Percentiles rank a stretch among this genome's conserved stretches.
These are phyloP conservation scores for Montipora capitata DNA, from an alignment of 92 coral and sea anemone genomes.

Conservation along the genomic window DNA sequence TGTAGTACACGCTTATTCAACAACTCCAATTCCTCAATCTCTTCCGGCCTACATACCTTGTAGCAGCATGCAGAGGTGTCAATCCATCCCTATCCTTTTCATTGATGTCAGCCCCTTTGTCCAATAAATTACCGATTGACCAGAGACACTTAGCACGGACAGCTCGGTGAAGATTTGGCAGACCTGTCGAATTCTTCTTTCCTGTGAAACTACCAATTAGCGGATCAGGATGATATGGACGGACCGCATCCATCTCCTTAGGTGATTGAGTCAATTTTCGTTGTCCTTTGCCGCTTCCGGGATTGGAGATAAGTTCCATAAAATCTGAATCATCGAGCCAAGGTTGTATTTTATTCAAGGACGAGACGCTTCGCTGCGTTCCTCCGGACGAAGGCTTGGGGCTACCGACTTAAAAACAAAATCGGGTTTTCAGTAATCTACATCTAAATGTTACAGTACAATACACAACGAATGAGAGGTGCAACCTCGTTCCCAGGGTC, in stretches of 20 bases:
- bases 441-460: background rate
- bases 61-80: conserved; percentile 76
- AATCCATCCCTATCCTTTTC: conserved; percentile 34
- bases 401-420: background rate
- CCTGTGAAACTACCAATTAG: background rate
- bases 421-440: background rate
- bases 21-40: too few species aligned
- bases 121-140: conserved; percentile 50
- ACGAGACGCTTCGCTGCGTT: conserved; percentile 26
- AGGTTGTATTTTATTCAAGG: conserved; percentile 34
- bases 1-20: too few species aligned
- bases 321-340: conserved; percentile 26
- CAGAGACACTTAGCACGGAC: conserved; percentile 48
- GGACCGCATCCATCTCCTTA: background rate
- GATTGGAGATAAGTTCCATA: conserved; percentile 21
- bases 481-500: too few species aligned
- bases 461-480: too few species aligned
- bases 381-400: conserved; percentile 12
- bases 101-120: conserved; percentile 72
- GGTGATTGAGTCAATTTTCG: background rate
- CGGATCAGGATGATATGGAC: background rate
- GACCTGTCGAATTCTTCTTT: conserved; percentile 35
- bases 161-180: conserved; percentile 71
- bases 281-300: background rate
- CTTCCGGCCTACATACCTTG: conserved; percentile 39